These are phyloP conservation scores for Anthophora plumipes DNA, from an alignment of 2,888 invertebrate genomes.

Conservation along the genomic window DNA sequence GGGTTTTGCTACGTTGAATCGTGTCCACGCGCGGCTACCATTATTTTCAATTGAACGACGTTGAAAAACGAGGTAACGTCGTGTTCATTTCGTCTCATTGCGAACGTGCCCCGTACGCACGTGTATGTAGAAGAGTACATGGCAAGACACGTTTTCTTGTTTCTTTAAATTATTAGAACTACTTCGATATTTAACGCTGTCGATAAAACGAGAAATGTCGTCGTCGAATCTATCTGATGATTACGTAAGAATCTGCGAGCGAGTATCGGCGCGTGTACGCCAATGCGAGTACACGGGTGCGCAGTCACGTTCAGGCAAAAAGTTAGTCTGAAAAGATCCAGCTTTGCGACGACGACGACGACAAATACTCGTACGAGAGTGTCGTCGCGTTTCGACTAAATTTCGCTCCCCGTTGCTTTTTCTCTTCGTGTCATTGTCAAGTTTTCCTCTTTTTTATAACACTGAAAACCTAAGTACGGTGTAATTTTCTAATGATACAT, in stretches of 20 bases:
- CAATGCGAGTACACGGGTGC: slow-evolving; percentile 7
- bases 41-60: slow-evolving; percentile 20
- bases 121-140: neutral
- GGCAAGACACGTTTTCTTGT: slow-evolving; percentile 23
- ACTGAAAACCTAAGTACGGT: neutral
- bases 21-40: neutral
- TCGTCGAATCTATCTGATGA: slow-evolving; percentile 23
- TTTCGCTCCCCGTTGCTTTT: neutral
- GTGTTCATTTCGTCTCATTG: neutral
- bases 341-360: neutral
- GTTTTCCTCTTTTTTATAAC: neutral
- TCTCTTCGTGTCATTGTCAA: neutral
- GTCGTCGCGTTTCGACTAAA: slow-evolving; percentile 1
- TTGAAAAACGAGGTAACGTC: neutral
- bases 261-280: slow-evolving; percentile 1
- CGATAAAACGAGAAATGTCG: slow-evolving; percentile 29
- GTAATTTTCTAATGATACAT: neutral
- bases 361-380: slow-evolving; percentile 5
- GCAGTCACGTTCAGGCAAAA: slow-evolving; percentile 9
- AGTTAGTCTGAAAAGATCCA: slow-evolving; percentile 22
- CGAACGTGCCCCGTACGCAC: neutral
- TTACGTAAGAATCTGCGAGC: slow-evolving; percentile 37
- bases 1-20: neutral
- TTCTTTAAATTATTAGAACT: neutral
- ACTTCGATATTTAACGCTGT: neutral